phyloP scores from a whole-genome alignment of 2,797 vertebrate species.

The Antennarius maculatus region DNA sequence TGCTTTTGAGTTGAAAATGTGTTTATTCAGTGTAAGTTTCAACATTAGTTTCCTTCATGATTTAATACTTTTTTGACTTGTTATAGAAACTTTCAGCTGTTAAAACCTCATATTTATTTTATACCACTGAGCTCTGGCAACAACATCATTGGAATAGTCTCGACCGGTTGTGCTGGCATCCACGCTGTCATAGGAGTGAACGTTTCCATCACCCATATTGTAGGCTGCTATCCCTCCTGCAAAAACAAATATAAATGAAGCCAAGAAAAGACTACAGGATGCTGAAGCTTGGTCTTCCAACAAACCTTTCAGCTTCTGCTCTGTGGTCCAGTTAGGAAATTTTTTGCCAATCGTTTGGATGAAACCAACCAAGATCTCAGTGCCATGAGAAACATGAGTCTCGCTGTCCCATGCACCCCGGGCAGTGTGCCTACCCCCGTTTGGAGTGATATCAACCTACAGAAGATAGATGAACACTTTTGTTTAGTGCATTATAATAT shows the following conservation, averaged over 20 bases:
- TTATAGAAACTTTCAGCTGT: not conserved
- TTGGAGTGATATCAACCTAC: conserved; percentile 55
- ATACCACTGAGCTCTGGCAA: conserved; percentile 65
- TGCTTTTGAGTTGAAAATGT: no score
- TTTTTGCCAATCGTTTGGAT: not conserved
- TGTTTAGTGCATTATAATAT: not conserved
- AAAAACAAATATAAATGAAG: conserved; percentile 10
- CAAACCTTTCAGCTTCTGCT: conserved; percentile 67
- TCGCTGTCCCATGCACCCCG: conserved; percentile 37
- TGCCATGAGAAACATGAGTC: conserved; percentile 54
- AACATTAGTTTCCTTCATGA: not conserved
- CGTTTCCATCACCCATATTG: conserved; percentile 35
- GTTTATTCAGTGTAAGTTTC: not conserved
- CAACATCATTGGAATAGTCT: conserved; percentile 63
- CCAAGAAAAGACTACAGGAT: not conserved
- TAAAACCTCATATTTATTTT: conserved; percentile 1
- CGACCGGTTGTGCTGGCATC: conserved; percentile 19
- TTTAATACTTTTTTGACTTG: not conserved
- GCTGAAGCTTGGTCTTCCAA: not conserved
- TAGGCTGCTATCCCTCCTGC: conserved; percentile 66
- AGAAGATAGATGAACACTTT: not conserved
- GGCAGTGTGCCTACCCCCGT: not conserved
- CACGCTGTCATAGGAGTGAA: conserved; percentile 6
- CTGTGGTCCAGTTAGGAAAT: not conserved
- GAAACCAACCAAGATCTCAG: conserved; percentile 39